Conservation (phyloP, 2,113 vertebrate genomes). For the Brachypteracias leptosomus region DNA sequence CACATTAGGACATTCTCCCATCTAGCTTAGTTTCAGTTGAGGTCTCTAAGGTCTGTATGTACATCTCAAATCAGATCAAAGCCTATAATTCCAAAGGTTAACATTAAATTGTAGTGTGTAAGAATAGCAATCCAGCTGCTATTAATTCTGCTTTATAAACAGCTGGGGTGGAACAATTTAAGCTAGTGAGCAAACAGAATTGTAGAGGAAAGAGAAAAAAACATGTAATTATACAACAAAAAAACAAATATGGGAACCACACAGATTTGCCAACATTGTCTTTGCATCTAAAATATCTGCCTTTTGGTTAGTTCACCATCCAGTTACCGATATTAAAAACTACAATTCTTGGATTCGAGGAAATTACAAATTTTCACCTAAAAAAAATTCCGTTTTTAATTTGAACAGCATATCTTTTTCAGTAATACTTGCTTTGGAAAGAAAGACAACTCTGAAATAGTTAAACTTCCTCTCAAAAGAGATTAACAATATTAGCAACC, state of each 20-base stretch:
- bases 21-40: background rate
- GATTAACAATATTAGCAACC: background rate
- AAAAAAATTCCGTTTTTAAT: background rate
- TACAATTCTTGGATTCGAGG: background rate
- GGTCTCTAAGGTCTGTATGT: background rate
- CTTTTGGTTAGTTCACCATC: background rate
- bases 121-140: slow-evolving; percentile 26
- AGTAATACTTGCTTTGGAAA: background rate
- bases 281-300: slow-evolving; percentile 7
- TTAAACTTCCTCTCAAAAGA: background rate
- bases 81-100: background rate
- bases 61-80: slow-evolving; percentile 15
- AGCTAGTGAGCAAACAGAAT: slow-evolving; percentile 34
- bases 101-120: background rate
- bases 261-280: slow-evolving; percentile 49
- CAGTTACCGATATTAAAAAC: background rate
- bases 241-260: background rate
- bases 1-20: background rate
- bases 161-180: slow-evolving; percentile 37
- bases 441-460: background rate
- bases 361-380: background rate
- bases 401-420: background rate
- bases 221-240: slow-evolving; percentile 38
- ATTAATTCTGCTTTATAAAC: slow-evolving; percentile 42
- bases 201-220: background rate